Evolutionary conservation across 92 coral and sea anemone species (phyloP), one percentile per base, ranked within the genome.

Genomic region (Actinostola sp.): DNA sequence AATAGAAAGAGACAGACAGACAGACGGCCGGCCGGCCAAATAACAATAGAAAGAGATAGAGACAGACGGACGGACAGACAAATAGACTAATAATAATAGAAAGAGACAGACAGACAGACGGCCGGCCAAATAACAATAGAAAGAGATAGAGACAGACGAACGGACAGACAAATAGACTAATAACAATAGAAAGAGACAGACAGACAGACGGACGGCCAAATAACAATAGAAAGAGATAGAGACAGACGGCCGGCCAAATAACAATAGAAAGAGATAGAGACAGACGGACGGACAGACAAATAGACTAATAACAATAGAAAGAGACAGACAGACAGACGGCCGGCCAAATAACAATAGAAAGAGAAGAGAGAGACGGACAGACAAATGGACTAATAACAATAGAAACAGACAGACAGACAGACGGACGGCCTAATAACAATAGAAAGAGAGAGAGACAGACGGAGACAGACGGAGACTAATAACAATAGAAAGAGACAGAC

Each of bases 371-470:
- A n/a, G n/a, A n/a, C n/a, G n/a, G n/a, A n/a, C n/a, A n/a, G n/a
- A n/a, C n/a, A n/a, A n/a, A n/a, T n/a, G 44, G 7, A 39, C 7
- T 39, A 39, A 39, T 39, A 6, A 39, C 44, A 48, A 21, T 48
- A 48, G 21, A 49, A 20, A 17, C 31, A 8, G 11, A 24, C 35
- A 28, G 63, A 24, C 63, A 56, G 63, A 8, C n/a, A n/a, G n/a
- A n/a, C n/a, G n/a, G n/a, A n/a, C n/a, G 44, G 7, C 7, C 7
- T 39, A 39, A 39, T 39, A 6, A 39, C 44, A 48, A 20, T 21
- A 50, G 14, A 10, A 26, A 59, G 65, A 30, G 11, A 34, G 42
- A 11, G 10, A 59, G 65, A 59, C 65, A 59, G 65, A 28, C 43
- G 41, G 2, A 7, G 17, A 11, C 30, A 16, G 69, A 68, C 17